phyloP scores from a whole-genome alignment of 1,140 invertebrate genomes.

The Cydia strobilella region DNA sequence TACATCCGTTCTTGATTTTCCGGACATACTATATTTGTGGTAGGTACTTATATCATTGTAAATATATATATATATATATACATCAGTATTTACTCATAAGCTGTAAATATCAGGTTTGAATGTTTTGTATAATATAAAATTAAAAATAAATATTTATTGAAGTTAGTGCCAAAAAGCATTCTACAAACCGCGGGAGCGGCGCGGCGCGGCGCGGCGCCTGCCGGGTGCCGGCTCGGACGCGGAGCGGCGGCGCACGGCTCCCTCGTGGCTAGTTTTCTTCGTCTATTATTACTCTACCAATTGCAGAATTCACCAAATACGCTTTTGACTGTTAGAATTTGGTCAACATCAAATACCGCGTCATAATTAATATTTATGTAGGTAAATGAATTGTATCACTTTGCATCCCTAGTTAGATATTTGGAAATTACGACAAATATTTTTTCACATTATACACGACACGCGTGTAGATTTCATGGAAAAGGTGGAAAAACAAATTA shows the following conservation, averaged over 20 bases:
- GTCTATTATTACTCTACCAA: slow-evolving; percentile 39
- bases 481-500: slow-evolving; percentile 19
- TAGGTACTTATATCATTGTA: slow-evolving; percentile 46
- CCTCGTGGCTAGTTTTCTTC: slow-evolving; percentile 46
- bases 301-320: slow-evolving; percentile 51
- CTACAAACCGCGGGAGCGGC: slow-evolving; percentile 46
- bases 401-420: slow-evolving; percentile 35
- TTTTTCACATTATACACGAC: slow-evolving; percentile 39
- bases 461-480: slow-evolving; percentile 20
- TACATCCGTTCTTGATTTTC: neutral
- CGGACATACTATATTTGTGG: neutral
- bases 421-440: slow-evolving; percentile 34
- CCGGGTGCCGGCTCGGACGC: slow-evolving; percentile 37
- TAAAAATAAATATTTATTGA: slow-evolving; percentile 65
- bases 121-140: slow-evolving; percentile 68
- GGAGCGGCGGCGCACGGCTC: slow-evolving; percentile 44
- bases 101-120: slow-evolving; percentile 73
- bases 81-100: slow-evolving; percentile 56
- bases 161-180: slow-evolving; percentile 78
- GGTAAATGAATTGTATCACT: slow-evolving; percentile 32
- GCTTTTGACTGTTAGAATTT: slow-evolving; percentile 58
- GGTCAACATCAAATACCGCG: slow-evolving; percentile 38
- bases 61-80: slow-evolving; percentile 70
- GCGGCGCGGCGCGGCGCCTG: slow-evolving; percentile 37
- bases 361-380: slow-evolving; percentile 33